Evolutionary conservation across 2,797 vertebrate species (phyloP).

Genomic region (Ptychadena robeensis): DNA sequence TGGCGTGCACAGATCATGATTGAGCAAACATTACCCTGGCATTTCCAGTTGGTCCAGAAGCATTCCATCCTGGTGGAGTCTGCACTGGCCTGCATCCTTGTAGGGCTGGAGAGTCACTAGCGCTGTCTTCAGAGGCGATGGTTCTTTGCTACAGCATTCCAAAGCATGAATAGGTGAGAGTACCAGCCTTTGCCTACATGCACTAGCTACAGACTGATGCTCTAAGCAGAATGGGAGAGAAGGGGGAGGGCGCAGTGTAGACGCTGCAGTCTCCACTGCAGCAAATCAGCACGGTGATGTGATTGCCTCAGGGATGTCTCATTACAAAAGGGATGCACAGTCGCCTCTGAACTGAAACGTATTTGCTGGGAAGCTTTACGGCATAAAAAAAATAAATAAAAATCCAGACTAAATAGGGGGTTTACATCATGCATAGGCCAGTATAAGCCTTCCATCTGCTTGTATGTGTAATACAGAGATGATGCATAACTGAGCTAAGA

Average conservation of each 20-base stretch:
- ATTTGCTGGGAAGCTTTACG: conserved; percentile 46
- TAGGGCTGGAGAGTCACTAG: conserved; percentile 58
- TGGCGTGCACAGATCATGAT: conserved; percentile 74
- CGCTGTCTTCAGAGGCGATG: conserved; percentile 65
- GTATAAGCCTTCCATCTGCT: neutral
- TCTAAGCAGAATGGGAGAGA: conserved; percentile 72
- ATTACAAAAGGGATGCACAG: conserved; percentile 69
- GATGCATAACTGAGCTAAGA: neutral
- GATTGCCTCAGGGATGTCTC: conserved; percentile 71
- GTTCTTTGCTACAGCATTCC: conserved; percentile 80
- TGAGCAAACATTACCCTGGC: conserved; percentile 88
- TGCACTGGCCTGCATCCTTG: conserved; percentile 92
- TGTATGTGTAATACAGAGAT: conserved; percentile 4
- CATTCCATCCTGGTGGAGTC: conserved; percentile 93
- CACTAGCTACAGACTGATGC: conserved; percentile 83
- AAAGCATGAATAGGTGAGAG: conserved; percentile 80
- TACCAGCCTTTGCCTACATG: conserved; percentile 75
- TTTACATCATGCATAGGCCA: conserved; percentile 21
- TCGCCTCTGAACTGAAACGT: conserved; percentile 73
- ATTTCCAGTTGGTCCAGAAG: conserved; percentile 96
- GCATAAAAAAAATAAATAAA: conserved; percentile 23
- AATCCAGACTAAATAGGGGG: conserved; percentile 2
- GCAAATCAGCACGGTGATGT: conserved; percentile 84
- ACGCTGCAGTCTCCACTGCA: conserved; percentile 86
- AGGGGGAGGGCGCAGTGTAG: conserved; percentile 77